Evolutionary conservation across 2,797 vertebrate species (phyloP), one percentile per base, ranked within the genome.

Genomic region (Sternotherus odoratus): DNA sequence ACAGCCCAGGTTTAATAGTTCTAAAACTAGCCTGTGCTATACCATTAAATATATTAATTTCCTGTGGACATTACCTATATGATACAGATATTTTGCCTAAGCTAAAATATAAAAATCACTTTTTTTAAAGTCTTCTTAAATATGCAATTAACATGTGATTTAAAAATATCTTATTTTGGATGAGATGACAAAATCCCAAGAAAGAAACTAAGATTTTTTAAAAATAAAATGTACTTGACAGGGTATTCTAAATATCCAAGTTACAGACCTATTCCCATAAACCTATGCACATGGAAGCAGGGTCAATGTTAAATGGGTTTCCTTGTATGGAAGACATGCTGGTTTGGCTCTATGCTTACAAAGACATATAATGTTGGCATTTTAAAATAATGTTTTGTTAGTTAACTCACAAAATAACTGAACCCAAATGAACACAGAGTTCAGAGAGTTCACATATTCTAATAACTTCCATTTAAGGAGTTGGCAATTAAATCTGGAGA

Each of bases 21-120:
- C 13, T 49, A 11, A 8, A 77, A 17, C 30, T 56, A 53, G 39
- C 81, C 69, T 36, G 57, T 82, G 77, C 83, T 95, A 92, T 78
- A 86, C 92, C 82, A 91, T 95, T 94, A 96, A 95, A 92, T 94
- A 92, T 88, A 97, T 83, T 10, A 92, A 90, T 96, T 96, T 90
- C 86, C 57, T 87, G 39, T 92, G 83, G 87, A 81, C 85, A 87
- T 81, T 94, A 95, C 83, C 84, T 88, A 86, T 46, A 24, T 39
- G 36, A 69, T 10, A 2, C 49, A 94, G 92, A 91, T 91, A 85
- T 78, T 96, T 96, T 88, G 92, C 82, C 39, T 1, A 54, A n/a
- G 43, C 24, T 43, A 90, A 96, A 92, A 96, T 97, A 93, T 86
- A 91, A 94, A 97, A 88, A 82, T 89, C 91, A 54, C 79, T n/a